A percentile compares a stretch with the other conserved stretches of the same genome.
Evolutionary conservation across 2,797 vertebrate genomes (phyloP).

Genomic region (Caiman crocodilus): DNA sequence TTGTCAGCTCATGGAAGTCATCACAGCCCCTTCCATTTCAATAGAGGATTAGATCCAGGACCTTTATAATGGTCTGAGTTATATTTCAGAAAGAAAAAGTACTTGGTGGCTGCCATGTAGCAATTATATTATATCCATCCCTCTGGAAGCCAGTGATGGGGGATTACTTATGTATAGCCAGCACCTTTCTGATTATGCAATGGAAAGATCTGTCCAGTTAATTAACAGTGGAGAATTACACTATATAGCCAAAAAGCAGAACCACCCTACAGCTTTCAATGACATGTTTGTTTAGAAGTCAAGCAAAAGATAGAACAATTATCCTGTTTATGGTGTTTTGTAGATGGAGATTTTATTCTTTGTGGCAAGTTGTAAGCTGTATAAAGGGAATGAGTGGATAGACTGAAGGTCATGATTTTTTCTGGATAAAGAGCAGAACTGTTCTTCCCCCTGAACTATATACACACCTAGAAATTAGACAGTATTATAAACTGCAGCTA

Average conservation of each 20-base stretch:
- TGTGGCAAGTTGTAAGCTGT: not conserved
- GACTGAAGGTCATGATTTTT: not conserved
- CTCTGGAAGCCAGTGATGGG: too few relatives aligned
- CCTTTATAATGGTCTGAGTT: not conserved
- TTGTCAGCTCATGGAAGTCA: not conserved
- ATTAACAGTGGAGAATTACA: too few relatives aligned
- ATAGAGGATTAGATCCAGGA: not conserved
- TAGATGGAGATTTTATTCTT: not conserved
- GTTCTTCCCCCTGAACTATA: not conserved
- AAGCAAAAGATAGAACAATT: not conserved
- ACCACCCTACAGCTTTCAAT: too few relatives aligned
- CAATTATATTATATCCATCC: too few relatives aligned
- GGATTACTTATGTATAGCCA: too few relatives aligned
- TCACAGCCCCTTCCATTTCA: not conserved
- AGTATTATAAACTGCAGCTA: not conserved
- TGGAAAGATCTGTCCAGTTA: too few relatives aligned
- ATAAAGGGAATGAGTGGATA: not conserved
- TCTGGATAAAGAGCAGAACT: not conserved
- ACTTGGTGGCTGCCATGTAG: too few relatives aligned
- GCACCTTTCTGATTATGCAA: too few relatives aligned
- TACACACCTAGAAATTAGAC: not conserved
- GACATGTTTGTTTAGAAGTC: not conserved
- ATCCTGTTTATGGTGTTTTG: not conserved
- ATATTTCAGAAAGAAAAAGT: not conserved
- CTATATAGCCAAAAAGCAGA: too few relatives aligned